Percentiles rank a stretch among this genome's conserved stretches.
These are phyloP conservation scores for Gasteruption jaculator DNA, from an alignment of 2,888 invertebrate species.

Conservation along the genomic window DNA sequence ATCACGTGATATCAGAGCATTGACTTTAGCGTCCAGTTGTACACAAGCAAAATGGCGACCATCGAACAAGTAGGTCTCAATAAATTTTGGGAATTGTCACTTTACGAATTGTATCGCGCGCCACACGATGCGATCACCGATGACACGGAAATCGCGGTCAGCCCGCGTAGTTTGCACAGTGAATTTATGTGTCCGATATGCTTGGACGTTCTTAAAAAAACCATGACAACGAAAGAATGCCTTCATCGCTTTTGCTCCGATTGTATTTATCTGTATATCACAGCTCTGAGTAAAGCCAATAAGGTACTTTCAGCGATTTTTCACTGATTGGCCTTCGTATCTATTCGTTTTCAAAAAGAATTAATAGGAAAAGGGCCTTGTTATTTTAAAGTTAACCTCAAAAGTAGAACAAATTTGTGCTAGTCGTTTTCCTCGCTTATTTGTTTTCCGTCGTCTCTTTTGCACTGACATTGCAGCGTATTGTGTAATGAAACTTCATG, in stretches of 20 bases:
- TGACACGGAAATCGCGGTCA: conserved; percentile 90
- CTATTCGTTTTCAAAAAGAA: too few species aligned
- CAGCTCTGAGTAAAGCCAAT: conserved; percentile 94
- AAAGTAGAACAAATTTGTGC: too few species aligned
- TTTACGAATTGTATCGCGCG: conserved; percentile 91
- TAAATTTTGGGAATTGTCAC: conserved; percentile 94
- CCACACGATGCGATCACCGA: conserved; percentile 96
- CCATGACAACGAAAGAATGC: conserved; percentile 99
- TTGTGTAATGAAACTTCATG: too few species aligned
- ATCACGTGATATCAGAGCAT: too few species aligned
- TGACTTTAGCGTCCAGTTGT: too few species aligned
- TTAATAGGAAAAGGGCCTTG: too few species aligned
- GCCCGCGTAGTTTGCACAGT: conserved; percentile 89
- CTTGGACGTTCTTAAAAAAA: conserved; percentile 96
- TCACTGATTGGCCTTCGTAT: too few species aligned
- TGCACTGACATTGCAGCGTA: too few species aligned
- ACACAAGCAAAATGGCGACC: conserved; percentile 58
- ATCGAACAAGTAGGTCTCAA: conserved; percentile 75
- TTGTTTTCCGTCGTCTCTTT: too few species aligned
- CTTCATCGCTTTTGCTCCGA: conserved; percentile 98
- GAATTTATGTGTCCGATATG: conserved; percentile 99
- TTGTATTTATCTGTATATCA: conserved; percentile 98
- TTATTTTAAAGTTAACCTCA: too few species aligned
- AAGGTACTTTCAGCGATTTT: too few species aligned
- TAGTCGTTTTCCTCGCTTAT: too few species aligned